Conservation (phyloP, 2,797 vertebrate genomes). For the Euphonia xanthogaster region DNA sequence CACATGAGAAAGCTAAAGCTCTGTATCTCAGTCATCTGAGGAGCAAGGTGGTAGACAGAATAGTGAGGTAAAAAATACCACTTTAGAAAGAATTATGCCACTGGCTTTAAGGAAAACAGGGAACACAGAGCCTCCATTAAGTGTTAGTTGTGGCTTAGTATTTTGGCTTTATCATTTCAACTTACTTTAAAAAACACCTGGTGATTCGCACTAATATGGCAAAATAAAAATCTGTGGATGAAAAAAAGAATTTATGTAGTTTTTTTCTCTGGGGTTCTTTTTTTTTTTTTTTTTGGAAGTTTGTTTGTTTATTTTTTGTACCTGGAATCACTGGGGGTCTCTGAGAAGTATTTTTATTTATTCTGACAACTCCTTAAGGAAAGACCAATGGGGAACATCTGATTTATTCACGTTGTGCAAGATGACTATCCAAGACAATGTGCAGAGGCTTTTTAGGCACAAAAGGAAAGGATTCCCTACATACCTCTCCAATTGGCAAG, state of each 20-base stretch:
- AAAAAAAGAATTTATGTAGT: not conserved
- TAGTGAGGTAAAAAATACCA: not conserved
- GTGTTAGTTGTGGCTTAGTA: not conserved
- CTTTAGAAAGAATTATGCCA: not conserved
- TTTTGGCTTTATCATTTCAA: not conserved
- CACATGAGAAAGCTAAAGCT: not conserved
- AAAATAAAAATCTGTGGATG: not conserved
- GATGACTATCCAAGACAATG: not conserved
- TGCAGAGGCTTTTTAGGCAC: not conserved
- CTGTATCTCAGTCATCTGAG: not conserved
- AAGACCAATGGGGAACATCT: not conserved
- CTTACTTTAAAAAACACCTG: not conserved
- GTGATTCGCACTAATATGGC: not conserved
- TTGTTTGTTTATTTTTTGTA: not conserved
- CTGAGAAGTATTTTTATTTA: not conserved
- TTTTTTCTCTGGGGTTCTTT: not conserved
- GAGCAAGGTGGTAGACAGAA: not conserved
- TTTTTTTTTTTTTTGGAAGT: not conserved
- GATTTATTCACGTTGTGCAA: conserved; percentile 1
- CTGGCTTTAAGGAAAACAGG: not conserved
- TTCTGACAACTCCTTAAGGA: conserved; percentile 1
- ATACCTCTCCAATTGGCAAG: not conserved
- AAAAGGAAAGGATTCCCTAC: conserved; percentile 3
- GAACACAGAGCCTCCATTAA: not conserved
- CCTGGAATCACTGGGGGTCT: not conserved